Conservation (phyloP, 2,888 invertebrate genomes). For the Lasioglossum vierecki region DNA sequence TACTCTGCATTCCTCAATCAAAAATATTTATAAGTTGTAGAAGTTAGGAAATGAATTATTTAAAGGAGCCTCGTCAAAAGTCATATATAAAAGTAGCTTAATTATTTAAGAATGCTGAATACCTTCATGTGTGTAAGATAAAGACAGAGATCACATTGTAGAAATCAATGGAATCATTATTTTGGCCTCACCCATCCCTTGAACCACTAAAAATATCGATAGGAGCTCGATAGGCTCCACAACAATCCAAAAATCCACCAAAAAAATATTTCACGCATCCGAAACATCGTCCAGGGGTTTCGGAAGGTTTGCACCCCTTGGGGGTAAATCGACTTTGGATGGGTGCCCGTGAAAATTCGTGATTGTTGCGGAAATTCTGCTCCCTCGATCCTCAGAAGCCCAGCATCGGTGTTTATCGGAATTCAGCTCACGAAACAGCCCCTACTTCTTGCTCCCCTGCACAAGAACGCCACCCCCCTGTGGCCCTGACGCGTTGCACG, state of each 20-base stretch:
- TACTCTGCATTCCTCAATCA: neutral
- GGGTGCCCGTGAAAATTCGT: slow-evolving; percentile 71
- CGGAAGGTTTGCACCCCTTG: slow-evolving; percentile 1
- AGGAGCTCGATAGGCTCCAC: no score
- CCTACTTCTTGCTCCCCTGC: slow-evolving; percentile 52
- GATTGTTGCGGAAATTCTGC: slow-evolving; percentile 59
- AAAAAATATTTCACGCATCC: slow-evolving; percentile 26
- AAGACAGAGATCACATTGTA: no score
- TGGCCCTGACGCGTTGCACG: slow-evolving; percentile 64
- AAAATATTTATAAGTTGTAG: neutral
- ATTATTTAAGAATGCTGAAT: no score
- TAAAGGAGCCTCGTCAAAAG: no score
- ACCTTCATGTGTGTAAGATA: no score
- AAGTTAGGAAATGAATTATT: no score
- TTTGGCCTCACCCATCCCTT: neutral
- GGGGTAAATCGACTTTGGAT: slow-evolving; percentile 68
- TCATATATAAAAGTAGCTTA: no score
- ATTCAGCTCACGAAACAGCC: slow-evolving; percentile 76
- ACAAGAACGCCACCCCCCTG: slow-evolving; percentile 57
- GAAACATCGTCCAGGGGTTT: slow-evolving; percentile 12
- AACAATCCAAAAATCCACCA: neutral
- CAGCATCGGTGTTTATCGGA: slow-evolving; percentile 76
- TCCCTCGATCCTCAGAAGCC: slow-evolving; percentile 61
- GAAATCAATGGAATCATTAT: no score
- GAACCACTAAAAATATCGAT: neutral